Base-by-base conservation (phyloP, 2,113 vertebrate species). In the Centropus unirufus region DNA sequence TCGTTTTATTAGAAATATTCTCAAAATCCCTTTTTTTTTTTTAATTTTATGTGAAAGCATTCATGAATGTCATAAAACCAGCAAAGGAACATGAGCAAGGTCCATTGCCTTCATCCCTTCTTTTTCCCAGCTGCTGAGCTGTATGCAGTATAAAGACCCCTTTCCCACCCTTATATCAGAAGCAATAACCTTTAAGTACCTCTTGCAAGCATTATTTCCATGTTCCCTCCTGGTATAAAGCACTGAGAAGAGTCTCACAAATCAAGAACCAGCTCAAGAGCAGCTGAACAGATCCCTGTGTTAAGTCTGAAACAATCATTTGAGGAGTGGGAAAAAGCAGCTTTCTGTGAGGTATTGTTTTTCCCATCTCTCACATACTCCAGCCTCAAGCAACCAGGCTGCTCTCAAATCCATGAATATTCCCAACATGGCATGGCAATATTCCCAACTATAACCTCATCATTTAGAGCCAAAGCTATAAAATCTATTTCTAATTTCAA, bases 181-280 rank as follows among this genome's bases (percentile, higher is more conserved):
- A 80, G 3, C 14, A 42, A 8, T 8, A 39, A 59, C 11, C 52
- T 61, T 47, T 3, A 57, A 23, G 15, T 46, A 64, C 11, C 76
- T 61, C 42, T 84, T 40, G 6, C 11, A 52, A 46, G 21, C 32
- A 24, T 79, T 68, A 90, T 36, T 85, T n/a, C 23, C 34, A 70
- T 0, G 0, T 32, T 75, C 52, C 79, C 51, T 51, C 16, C 34
- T 49, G 75, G 34, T 13, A 5, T 4, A 55, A 62, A 2, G 36
- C 24, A 29, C 1, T 40, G 17, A 5, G 36, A 67, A 46, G 61
- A 92, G 29, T 34, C 36, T 20, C 59, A 49, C 52, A 51, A 62
- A 74, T 29, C 66, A 59, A 86, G 57, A 87, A 32, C 2, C 54
- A 46, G 11, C 6, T 20, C 11, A 84, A 89, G 16, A 80, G 23